Evolutionary conservation across 1,140 invertebrate genomes (phyloP), one percentile per base, ranked within the genome.

Genomic region (Zaprionus lachaisei): DNA sequence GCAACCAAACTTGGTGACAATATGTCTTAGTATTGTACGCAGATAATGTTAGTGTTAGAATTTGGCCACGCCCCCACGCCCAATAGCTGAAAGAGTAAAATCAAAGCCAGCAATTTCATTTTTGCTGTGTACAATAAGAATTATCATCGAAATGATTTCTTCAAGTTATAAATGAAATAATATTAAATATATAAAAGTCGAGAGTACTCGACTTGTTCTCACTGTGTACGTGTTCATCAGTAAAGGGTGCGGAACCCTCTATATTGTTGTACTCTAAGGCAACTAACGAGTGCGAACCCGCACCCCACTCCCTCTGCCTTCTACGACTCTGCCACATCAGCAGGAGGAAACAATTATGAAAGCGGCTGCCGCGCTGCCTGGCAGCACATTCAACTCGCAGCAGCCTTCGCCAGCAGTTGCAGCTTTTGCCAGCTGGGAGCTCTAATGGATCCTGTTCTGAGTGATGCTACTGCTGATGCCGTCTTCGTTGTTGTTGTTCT

Each of bases 291-390:
- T 14, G 5, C n/a, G 41, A 14, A 38, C 14, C 37, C 12, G 37
- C 34, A 14, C 34, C 34, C 0, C 34, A 2, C 41, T n/a, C 41
- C 1, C n/a, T 7, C 41, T 6, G 15, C 15, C 41, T 41, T 15
- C 14, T 38, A 38, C 15, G 38, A 15, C 69, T 62, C 67, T 72
- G 67, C 72, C 72, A 66, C 69, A 55, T 61, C 68, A 34, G 62
- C 56, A 49, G 58, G 55, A 79, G 79, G 75, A 80, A 78, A 44
- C 79, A 80, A 80, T 80, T 80, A 80, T 77, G 75, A 74, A 73
- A 73, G 75, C 79, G 44, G 56, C 69, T 72, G 57, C 47, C 15
- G 17, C 20, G 57, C 17, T 49, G 47, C 20, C n/a, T 20, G 60
- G 56, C 65, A 73, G 69, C 61, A 34, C 68, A 76, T 72, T 64